Evolutionary conservation across 2,797 vertebrate genomes (phyloP).

Genomic region (Notolabrus celidotus): DNA sequence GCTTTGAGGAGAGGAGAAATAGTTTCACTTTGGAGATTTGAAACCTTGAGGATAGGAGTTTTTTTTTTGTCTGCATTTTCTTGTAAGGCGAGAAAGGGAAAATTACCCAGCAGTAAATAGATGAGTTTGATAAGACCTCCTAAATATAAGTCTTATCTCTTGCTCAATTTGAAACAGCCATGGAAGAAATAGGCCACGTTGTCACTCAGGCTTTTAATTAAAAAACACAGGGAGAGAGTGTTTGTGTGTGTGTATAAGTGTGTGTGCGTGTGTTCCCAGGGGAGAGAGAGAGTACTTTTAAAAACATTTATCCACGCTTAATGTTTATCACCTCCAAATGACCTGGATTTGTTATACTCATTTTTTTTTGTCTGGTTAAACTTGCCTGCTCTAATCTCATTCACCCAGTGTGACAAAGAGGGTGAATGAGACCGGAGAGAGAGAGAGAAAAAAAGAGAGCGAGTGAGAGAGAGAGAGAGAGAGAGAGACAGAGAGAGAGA

Average conservation of each 20-base stretch:
- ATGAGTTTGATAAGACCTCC: conserved; percentile 77
- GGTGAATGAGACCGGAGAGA: conserved; percentile 28
- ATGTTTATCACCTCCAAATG: conserved; percentile 65
- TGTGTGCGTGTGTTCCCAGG: conserved; percentile 39
- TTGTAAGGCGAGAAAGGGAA: conserved; percentile 67
- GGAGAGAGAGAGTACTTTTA: conserved; percentile 53
- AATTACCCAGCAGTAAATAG: conserved; percentile 80
- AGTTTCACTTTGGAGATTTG: conserved; percentile 66
- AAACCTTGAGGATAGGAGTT: conserved; percentile 64
- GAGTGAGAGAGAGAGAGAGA: conserved; percentile 12
- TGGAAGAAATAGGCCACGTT: conserved; percentile 77
- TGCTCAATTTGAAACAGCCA: conserved; percentile 78
- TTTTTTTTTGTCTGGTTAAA: conserved; percentile 29
- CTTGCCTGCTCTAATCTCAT: conserved; percentile 38
- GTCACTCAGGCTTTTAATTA: conserved; percentile 85
- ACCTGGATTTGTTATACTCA: conserved; percentile 53
- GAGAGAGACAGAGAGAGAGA: conserved; percentile 8
- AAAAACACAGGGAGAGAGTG: conserved; percentile 57
- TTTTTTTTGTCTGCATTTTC: conserved; percentile 64
- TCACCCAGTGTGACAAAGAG: conserved; percentile 32
- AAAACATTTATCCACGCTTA: conserved; percentile 64
- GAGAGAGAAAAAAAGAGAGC: too few relatives aligned
- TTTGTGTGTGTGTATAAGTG: not conserved
- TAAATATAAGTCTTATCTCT: conserved; percentile 83
- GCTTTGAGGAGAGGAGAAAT: conserved; percentile 23